phyloP scores from a whole-genome alignment of 2,888 invertebrate species.

The Nomada fabriciana region DNA sequence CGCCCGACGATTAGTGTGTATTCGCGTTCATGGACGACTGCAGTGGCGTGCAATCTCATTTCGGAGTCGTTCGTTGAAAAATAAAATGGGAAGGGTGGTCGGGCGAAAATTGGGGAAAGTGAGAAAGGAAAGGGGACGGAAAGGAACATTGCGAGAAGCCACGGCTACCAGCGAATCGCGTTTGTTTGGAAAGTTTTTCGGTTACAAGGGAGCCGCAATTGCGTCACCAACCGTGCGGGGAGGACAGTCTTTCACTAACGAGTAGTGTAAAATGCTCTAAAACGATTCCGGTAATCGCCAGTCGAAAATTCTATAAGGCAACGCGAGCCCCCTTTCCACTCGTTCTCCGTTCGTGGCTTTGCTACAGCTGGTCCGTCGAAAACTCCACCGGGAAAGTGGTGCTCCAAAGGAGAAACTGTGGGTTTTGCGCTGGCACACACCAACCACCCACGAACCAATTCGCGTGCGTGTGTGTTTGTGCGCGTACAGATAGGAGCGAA shows the following conservation, averaged over 20 bases:
- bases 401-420: slow-evolving; percentile 67
- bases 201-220: slow-evolving; percentile 52
- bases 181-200: slow-evolving; percentile 43
- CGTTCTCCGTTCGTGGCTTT: slow-evolving; percentile 58
- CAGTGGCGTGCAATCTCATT: slow-evolving; percentile 18
- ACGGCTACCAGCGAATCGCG: slow-evolving; percentile 23
- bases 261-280: slow-evolving; percentile 58
- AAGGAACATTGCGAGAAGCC: slow-evolving; percentile 36
- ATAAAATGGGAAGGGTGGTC: not conserved
- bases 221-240: slow-evolving; percentile 3
- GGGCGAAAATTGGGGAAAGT: not conserved
- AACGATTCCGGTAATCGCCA: slow-evolving; percentile 65
- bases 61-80: not conserved
- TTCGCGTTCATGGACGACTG: slow-evolving; percentile 9
- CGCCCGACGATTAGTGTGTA: slow-evolving; percentile 42
- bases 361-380: slow-evolving; percentile 69
- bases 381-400: slow-evolving; percentile 65
- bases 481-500: not conserved
- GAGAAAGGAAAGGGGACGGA: not conserved
- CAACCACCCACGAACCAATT: not conserved
- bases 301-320: slow-evolving; percentile 70
- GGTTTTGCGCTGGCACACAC: slow-evolving; percentile 46
- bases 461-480: not conserved
- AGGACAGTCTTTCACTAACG: slow-evolving; percentile 47
- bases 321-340: slow-evolving; percentile 46